These are phyloP conservation scores for Neoitamus cyanurus DNA, from an alignment of 2,888 invertebrate species.

Conservation along the genomic window DNA sequence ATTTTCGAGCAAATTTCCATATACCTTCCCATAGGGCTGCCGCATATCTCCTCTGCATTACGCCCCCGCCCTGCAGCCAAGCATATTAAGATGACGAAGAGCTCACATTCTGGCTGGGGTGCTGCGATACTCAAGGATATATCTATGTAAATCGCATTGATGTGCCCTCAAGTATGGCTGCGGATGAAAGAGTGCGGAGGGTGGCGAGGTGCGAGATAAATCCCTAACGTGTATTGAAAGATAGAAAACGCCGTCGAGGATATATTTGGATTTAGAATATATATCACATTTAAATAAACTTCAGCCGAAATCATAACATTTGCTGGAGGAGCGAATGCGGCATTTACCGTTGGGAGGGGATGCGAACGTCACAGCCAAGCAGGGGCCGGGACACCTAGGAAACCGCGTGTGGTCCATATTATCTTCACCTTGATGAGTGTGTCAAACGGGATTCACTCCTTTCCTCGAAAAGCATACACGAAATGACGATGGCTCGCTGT, in stretches of 20 bases:
- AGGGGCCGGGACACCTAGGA: neutral
- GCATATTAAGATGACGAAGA: conserved; percentile 46
- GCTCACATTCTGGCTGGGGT: conserved; percentile 22
- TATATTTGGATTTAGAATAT: conserved; percentile 48
- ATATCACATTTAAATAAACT: conserved; percentile 50
- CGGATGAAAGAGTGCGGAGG: conserved; percentile 18
- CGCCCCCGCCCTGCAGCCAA: conserved; percentile 8
- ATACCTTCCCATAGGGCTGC: conserved; percentile 19
- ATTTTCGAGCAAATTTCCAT: conserved; percentile 32
- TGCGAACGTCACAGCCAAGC: neutral
- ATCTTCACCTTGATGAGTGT: conserved; percentile 45
- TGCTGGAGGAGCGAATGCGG: conserved; percentile 7
- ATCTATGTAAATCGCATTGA: conserved; percentile 46
- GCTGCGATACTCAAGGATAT: neutral
- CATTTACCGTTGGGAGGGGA: neutral
- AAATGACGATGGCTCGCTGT: conserved; percentile 34
- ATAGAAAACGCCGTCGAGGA: conserved; percentile 40
- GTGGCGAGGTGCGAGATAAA: neutral
- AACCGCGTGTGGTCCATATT: conserved; percentile 36
- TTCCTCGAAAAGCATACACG: conserved; percentile 14
- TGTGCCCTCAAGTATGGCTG: conserved; percentile 44
- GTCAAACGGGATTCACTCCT: conserved; percentile 42
- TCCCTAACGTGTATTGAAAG: conserved; percentile 42
- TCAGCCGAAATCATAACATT: conserved; percentile 49
- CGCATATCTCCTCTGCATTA: conserved; percentile 17